Percentiles rank a stretch among this genome's conserved stretches.
phyloP scores from a whole-genome alignment of 2,113 vertebrate species.

The Ovis aries region ARS-UI_Ramb_v3.0 NC_056056.1:129102001-129102500 shows the following conservation, averaged over 20 bases:
- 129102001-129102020: not conserved
- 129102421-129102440: not conserved
- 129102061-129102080: not conserved
- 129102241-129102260: not conserved
- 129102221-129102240: not conserved
- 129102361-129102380: not conserved
- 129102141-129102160: not conserved
- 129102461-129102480: not conserved
- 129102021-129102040: not conserved
- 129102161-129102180: not conserved
- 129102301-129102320: not conserved
- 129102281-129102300: not conserved
- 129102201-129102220: not conserved
- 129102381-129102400: not conserved
- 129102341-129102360: not conserved
- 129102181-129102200: not conserved
- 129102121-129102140: not conserved
- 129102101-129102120: not conserved
- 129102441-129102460: not conserved
- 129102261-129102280: not conserved
- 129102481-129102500: not conserved
- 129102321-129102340: not conserved
- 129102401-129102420: not conserved
- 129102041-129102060: not conserved
- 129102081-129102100: not conserved